A percentile compares a stretch with the other conserved stretches of the same genome.
phyloP scores from a whole-genome alignment of 2,888 invertebrate genomes.

The Entomobrya proxima region DNA sequence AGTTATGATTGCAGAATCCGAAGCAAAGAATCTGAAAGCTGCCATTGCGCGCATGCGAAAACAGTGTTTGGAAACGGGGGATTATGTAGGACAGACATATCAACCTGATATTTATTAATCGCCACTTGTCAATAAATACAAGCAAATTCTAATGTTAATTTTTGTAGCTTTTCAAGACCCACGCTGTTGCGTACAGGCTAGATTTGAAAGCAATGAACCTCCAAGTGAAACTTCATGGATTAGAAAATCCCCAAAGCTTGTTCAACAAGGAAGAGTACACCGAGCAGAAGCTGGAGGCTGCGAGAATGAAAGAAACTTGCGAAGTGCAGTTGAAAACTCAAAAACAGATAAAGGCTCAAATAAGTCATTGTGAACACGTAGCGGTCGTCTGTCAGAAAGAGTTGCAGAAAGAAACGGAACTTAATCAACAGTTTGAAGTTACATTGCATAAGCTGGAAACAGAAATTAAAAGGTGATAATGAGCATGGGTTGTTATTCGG shows the following conservation, averaged over 20 bases:
- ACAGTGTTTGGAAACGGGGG: not conserved
- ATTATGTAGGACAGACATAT: too few relatives aligned
- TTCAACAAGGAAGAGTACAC: slow-evolving; percentile 4
- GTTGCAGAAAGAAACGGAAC: slow-evolving; percentile 36
- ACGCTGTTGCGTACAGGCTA: slow-evolving; percentile 28
- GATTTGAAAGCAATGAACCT: slow-evolving; percentile 16
- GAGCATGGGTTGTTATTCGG: not conserved
- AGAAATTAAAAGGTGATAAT: slow-evolving; percentile 49
- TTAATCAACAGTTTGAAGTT: slow-evolving; percentile 22
- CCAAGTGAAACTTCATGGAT: not conserved
- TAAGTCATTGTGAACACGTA: slow-evolving; percentile 54
- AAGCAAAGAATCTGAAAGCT: slow-evolving; percentile 20
- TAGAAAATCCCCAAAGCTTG: slow-evolving; percentile 23
- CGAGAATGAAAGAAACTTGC: slow-evolving; percentile 43
- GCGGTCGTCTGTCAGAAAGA: slow-evolving; percentile 47
- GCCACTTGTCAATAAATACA: not conserved
- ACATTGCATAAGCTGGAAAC: slow-evolving; percentile 46
- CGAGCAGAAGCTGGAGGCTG: slow-evolving; percentile 9
- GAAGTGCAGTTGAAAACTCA: slow-evolving; percentile 35
- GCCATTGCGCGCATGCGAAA: not conserved
- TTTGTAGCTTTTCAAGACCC: slow-evolving; percentile 17
- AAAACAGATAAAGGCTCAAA: slow-evolving; percentile 54
- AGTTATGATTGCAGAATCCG: slow-evolving; percentile 12
- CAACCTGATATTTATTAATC: not conserved
- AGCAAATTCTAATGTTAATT: not conserved